Percentiles rank a stretch among this genome's conserved stretches.
Conservation (phyloP, 2,888 invertebrate genomes). For the Trachelus stipa region DNA sequence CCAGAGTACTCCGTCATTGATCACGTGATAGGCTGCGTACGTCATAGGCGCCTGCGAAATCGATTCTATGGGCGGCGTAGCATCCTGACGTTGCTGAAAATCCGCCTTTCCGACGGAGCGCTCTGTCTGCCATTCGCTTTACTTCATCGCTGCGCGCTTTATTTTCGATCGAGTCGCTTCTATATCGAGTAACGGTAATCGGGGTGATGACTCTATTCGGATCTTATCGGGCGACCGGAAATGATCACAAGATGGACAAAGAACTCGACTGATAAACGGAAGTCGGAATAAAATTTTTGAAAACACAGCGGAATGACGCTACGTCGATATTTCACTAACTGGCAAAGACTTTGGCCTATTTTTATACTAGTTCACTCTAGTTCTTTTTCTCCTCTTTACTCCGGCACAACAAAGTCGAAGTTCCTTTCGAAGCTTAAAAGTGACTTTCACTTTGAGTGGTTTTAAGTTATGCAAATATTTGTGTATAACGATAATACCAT, state of each 20-base stretch:
- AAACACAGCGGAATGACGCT: background rate
- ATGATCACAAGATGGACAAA: background rate
- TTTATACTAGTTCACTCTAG: background rate
- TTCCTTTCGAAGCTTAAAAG: background rate
- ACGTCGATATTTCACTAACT: background rate
- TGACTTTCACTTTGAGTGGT: background rate
- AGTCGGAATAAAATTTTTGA: background rate
- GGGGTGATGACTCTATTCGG: background rate
- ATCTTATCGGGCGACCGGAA: background rate
- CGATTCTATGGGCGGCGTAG: background rate
- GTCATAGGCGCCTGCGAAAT: background rate
- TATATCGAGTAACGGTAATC: background rate
- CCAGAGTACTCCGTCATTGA: background rate
- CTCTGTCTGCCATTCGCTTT: background rate
- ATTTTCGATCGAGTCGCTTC: background rate
- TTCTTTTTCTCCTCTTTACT: background rate
- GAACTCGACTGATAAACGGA: background rate
- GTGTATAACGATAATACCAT: background rate
- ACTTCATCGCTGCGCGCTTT: background rate
- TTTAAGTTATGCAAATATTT: background rate
- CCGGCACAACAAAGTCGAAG: background rate
- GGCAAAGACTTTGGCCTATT: background rate
- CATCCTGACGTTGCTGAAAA: background rate
- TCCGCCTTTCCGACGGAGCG: background rate
- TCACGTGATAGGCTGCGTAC: background rate